Evolutionary conservation across 1,140 invertebrate genomes (phyloP), one percentile per base, ranked within the genome.

Genomic region (Oncopodura yosiiana): DNA sequence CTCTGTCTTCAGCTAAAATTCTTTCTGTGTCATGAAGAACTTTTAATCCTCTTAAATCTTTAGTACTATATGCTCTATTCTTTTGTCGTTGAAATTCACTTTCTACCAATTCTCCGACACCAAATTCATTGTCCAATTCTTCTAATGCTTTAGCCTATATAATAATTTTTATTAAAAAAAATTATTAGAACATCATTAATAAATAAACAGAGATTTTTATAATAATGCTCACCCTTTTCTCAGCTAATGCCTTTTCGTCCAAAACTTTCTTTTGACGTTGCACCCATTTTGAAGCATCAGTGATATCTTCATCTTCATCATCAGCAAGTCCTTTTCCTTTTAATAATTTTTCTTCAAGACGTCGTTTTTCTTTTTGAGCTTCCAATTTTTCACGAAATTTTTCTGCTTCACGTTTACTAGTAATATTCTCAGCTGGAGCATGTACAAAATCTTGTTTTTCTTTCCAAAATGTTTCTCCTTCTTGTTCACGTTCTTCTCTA

Each of bases 61-160:
- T 74, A 42, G 76, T 74, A 3, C 74, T 73, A 68, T 92, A 92
- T 11, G 79, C 76, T 36, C 71, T 69, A 23, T 71, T 76, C 56
- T 78, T 77, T 24, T 78, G 75, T 57, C 75, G 76, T 46, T 73
- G 68, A 53, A 83, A 79, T 67, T 91, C 87, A 62, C 87, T 79
- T 59, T 86, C 82, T 3, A 95, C 77, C 11, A 95, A 72, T 59
- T 83, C 82, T 8, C 81, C 78, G 51, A 95, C 81, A 29, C 92
- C 93, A 80, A 97, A 95, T 67, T 90, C 90, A 68, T 81, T 84
- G 75, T 98, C 94, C 72, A 97, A 78, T 71, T 96, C 91, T 70
- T 95, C 90, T 59, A 96, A 70, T 73, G 88, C 78, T 72, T 92
- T 92, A 34, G 89, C 91, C 84, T 88, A 67, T 16, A 64, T 4